Conservation (phyloP, 30 jellyfish, hydroid and myxozoan genomes). For the Rhopilema esculentum region DNA sequence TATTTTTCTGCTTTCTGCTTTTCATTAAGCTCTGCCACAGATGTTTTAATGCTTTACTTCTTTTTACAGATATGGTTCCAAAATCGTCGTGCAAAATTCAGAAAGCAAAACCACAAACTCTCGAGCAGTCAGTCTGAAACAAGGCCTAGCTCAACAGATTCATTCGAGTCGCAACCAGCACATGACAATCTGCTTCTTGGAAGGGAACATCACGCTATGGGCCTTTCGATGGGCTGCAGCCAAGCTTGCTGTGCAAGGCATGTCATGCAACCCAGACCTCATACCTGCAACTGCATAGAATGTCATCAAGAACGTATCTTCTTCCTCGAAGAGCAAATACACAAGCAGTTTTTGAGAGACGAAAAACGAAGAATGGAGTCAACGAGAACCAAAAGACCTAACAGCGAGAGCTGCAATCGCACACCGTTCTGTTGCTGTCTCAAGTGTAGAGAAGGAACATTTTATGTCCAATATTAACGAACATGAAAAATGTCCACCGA, state of each 20-base stretch:
- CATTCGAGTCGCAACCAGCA: slow-evolving; percentile 1
- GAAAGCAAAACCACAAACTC: slow-evolving; percentile 41
- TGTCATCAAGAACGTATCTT: neutral
- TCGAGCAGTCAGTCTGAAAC: neutral
- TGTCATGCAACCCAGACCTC: neutral
- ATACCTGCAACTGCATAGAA: slow-evolving; percentile 6
- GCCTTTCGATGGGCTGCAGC: neutral
- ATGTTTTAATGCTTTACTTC: neutral
- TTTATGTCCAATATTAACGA: slow-evolving; percentile 43
- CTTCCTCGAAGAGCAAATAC: neutral
- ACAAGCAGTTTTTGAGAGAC: neutral
- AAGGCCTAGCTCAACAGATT: neutral
- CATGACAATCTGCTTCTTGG: neutral
- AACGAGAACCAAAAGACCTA: neutral
- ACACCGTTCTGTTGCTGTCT: slow-evolving; percentile 50
- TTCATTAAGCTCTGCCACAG: too few relatives aligned
- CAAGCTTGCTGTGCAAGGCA: neutral
- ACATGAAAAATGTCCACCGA: neutral
- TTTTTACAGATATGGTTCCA: slow-evolving; percentile 66
- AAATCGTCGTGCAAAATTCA: slow-evolving; percentile 72
- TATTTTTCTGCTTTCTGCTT: neutral
- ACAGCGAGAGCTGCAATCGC: neutral
- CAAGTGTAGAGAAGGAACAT: slow-evolving; percentile 56
- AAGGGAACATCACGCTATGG: neutral
- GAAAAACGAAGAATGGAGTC: neutral